Evolutionary conservation across 2,797 vertebrate species (phyloP).

Genomic region (Centroberyx gerrardi): DNA sequence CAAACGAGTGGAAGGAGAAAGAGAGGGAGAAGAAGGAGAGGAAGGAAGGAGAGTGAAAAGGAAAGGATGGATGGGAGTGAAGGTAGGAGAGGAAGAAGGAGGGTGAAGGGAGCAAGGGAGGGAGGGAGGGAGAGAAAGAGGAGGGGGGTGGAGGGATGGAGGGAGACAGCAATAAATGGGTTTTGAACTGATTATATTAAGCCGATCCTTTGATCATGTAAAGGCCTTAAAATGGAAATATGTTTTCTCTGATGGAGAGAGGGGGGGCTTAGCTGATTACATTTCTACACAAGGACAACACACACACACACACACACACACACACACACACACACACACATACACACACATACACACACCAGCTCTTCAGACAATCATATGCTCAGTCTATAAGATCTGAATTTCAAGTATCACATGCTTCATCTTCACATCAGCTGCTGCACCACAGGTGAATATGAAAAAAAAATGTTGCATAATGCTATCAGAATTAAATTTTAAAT

Average conservation of each 20-base stretch:
- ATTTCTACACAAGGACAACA: slow-evolving; percentile 42
- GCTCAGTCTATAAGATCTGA: too few species aligned
- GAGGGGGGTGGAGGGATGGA: slow-evolving; percentile 77
- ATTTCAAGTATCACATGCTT: too few species aligned
- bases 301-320: slow-evolving; percentile 21
- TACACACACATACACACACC: not conserved
- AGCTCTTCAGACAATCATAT: slow-evolving; percentile 3
- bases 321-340: too few species aligned
- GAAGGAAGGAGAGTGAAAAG: not conserved
- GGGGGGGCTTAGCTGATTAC: slow-evolving; percentile 63
- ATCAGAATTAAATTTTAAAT: too few species aligned
- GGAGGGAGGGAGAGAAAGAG: slow-evolving; percentile 37
- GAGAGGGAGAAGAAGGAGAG: slow-evolving; percentile 8
- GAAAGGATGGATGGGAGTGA: slow-evolving; percentile 43
- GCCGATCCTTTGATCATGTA: slow-evolving; percentile 98
- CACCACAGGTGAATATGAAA: too few species aligned
- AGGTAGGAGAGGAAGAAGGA: slow-evolving; percentile 18
- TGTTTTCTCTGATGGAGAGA: slow-evolving; percentile 91
- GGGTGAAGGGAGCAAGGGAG: slow-evolving; percentile 30
- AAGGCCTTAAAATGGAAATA: slow-evolving; percentile 99
- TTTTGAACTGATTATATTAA: slow-evolving; percentile 99
- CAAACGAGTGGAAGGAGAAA: slow-evolving; percentile 22
- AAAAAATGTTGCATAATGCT: too few species aligned
- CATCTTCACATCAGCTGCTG: too few species aligned
- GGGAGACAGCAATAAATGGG: slow-evolving; percentile 93